phyloP scores from a whole-genome alignment of 2,888 invertebrate species.

The Acanthosepion lycidas region DNA sequence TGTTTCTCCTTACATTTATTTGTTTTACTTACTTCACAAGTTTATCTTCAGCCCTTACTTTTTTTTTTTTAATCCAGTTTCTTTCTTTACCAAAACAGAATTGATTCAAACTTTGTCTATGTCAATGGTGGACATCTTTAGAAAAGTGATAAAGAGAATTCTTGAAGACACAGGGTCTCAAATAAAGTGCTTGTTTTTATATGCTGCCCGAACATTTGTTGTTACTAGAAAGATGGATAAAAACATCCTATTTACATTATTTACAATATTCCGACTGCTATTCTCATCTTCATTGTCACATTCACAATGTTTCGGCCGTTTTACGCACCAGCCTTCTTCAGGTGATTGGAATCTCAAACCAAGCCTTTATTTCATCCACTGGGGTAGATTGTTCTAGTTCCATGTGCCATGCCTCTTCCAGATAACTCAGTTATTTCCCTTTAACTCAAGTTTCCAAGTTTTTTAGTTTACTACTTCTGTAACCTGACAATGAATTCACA shows the following conservation, averaged over 20 bases:
- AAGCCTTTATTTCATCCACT: no score
- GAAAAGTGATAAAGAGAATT: background rate
- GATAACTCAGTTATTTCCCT: no score
- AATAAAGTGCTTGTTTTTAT: background rate
- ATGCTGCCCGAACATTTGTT: background rate
- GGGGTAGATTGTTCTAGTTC: no score
- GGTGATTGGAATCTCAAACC: no score
- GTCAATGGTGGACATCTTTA: background rate
- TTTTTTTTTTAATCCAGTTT: background rate
- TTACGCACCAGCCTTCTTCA: no score
- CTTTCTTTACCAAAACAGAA: background rate
- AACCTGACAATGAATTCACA: no score
- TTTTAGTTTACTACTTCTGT: no score
- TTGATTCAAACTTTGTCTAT: conserved; percentile 2
- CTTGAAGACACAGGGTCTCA: background rate
- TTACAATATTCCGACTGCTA: no score
- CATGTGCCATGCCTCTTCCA: no score
- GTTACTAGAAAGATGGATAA: background rate
- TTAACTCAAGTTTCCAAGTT: no score
- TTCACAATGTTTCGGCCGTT: no score
- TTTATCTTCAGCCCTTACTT: background rate
- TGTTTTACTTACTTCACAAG: background rate
- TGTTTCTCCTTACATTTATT: background rate
- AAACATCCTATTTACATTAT: background rate
- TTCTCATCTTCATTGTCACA: no score